These are phyloP conservation scores for Cyclophora punctaria DNA, from an alignment of 2,888 invertebrate species.

Conservation along the genomic window DNA sequence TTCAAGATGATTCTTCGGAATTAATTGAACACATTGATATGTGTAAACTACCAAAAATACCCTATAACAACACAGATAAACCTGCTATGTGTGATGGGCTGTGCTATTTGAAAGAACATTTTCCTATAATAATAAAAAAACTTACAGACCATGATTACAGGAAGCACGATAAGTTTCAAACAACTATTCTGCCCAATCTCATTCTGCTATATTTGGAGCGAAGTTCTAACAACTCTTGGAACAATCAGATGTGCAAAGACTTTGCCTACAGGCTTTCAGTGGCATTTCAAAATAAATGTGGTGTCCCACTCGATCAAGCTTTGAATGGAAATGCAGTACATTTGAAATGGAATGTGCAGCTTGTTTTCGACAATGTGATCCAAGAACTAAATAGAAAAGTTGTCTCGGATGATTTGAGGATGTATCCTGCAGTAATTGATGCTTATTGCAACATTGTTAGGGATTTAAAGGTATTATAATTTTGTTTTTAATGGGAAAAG, in stretches of 20 bases:
- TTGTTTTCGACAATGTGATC: conserved; percentile 47
- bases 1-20: too few species aligned
- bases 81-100: too few species aligned
- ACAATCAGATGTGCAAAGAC: conserved; percentile 8
- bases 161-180: conserved; percentile 18
- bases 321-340: too few species aligned
- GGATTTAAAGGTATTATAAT: conserved; percentile 34
- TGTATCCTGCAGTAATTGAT: conserved; percentile 50
- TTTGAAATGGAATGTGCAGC: conserved; percentile 28
- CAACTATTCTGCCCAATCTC: conserved; percentile 33
- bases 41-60: conserved; percentile 45
- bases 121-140: conserved; percentile 29
- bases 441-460: conserved; percentile 41
- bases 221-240: conserved; percentile 39
- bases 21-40: neutral
- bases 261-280: too few species aligned
- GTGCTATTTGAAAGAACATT: conserved; percentile 24
- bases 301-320: too few species aligned
- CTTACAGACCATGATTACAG: conserved; percentile 33
- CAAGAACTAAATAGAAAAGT: conserved; percentile 45
- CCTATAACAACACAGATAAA: conserved; percentile 18
- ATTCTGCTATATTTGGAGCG: conserved; percentile 48
- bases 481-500: too few species aligned
- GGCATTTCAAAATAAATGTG: too few species aligned
- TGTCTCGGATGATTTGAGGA: conserved; percentile 43